phyloP scores from a whole-genome alignment of 2,888 invertebrate genomes.

The Sialis fuliginosa region DNA sequence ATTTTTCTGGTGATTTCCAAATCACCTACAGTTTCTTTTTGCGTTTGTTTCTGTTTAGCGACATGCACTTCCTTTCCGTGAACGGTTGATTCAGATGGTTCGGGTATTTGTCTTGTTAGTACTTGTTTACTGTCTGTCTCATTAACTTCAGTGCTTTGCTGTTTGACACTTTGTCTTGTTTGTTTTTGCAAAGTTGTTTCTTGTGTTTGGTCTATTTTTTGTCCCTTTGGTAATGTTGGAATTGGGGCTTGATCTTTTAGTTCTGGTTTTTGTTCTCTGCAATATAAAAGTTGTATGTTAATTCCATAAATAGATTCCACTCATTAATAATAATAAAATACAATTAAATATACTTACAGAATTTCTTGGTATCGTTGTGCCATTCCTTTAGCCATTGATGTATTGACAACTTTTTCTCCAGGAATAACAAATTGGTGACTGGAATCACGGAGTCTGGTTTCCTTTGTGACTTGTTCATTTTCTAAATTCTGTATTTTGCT shows the following conservation, averaged over 20 bases:
- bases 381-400: constrained; percentile 69
- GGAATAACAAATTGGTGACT: constrained; percentile 71
- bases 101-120: constrained; percentile 29
- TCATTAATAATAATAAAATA: neutral
- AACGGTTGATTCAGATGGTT: constrained; percentile 67
- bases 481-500: constrained; percentile 66
- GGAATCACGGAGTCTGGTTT: constrained; percentile 57
- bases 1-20: constrained; percentile 81
- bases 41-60: constrained; percentile 73
- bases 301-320: constrained; percentile 5
- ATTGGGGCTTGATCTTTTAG: constrained; percentile 23
- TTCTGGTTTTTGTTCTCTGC: constrained; percentile 42
- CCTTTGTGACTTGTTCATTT: constrained; percentile 69
- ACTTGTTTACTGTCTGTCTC: constrained; percentile 16
- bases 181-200: constrained; percentile 21
- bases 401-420: constrained; percentile 60
- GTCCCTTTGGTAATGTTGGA: constrained; percentile 19
- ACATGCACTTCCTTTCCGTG: constrained; percentile 80
- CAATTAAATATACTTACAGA: constrained; percentile 45
- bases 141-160: constrained; percentile 16
- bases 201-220: constrained; percentile 20
- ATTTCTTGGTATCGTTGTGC: constrained; percentile 70
- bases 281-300: constrained; percentile 10
- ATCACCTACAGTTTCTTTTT: constrained; percentile 75
- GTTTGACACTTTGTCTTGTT: constrained; percentile 3